Evolutionary conservation across 2,888 invertebrate species (phyloP).

Genomic region (Dicycla oo): DNA sequence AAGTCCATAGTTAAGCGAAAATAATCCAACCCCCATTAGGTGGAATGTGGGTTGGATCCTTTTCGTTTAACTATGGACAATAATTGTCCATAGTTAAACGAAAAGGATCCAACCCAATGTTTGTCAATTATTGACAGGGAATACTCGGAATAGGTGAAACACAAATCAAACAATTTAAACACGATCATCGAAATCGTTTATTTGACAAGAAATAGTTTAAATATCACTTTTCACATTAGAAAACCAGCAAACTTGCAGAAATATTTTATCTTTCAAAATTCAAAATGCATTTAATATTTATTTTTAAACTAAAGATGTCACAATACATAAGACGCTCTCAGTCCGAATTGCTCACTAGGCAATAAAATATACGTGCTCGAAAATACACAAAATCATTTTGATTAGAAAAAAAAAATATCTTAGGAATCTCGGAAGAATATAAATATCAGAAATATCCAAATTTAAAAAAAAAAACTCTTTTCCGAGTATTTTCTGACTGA

Average conservation of each 20-base stretch:
- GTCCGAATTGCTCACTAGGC: constrained; percentile 19
- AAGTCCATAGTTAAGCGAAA: too few species aligned
- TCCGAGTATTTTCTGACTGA: constrained; percentile 31
- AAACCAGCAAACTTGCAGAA: constrained; percentile 70
- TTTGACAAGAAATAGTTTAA: constrained; percentile 84
- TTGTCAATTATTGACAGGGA: too few species aligned
- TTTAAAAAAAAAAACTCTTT: background rate
- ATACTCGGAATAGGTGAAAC: background rate
- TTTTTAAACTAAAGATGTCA: constrained; percentile 36
- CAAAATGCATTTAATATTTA: constrained; percentile 49
- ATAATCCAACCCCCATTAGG: too few species aligned
- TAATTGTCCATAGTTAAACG: too few species aligned
- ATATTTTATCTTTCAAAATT: constrained; percentile 61
- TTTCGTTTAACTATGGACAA: too few species aligned
- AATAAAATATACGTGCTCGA: background rate
- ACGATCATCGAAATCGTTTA: constrained; percentile 83
- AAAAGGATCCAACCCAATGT: too few species aligned
- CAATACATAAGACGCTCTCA: constrained; percentile 24
- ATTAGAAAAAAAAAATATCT: background rate
- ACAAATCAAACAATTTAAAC: constrained; percentile 65
- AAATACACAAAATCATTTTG: background rate
- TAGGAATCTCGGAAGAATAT: background rate
- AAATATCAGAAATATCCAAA: background rate
- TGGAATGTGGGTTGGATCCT: too few species aligned
- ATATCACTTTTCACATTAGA: constrained; percentile 81